Evolutionary conservation across 53 echinoderm and acorn worm species (phyloP).

Genomic region (Echinarachnius parma): DNA sequence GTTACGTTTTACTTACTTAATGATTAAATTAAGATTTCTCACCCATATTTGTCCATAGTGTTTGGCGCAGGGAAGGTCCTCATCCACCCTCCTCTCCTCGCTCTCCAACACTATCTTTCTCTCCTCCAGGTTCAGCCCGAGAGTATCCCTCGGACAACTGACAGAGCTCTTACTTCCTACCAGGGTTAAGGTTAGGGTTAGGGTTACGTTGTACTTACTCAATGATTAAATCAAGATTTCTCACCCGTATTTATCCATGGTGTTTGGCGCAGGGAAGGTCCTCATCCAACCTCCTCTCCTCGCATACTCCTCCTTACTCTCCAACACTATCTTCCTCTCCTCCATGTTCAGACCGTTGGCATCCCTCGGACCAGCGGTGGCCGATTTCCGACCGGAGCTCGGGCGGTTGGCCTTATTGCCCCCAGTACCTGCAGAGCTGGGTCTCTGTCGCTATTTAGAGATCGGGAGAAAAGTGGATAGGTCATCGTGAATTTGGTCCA

Average conservation of each 20-base stretch:
- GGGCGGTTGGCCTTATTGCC: conserved; percentile 49
- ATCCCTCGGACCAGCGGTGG: conserved; percentile 53
- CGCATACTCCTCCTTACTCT: conserved; percentile 89
- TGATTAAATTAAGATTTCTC: too few relatives aligned
- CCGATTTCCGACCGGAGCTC: conserved; percentile 63
- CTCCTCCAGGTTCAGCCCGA: conserved; percentile 75
- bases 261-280: conserved; percentile 73
- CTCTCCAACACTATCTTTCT: conserved; percentile 73
- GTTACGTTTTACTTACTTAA: too few relatives aligned
- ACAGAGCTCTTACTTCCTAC: too few relatives aligned
- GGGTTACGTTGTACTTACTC: too few relatives aligned
- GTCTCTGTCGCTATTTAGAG: conserved; percentile 94
- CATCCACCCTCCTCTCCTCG: too few relatives aligned
- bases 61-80: too few relatives aligned
- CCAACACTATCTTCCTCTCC: conserved; percentile 74
- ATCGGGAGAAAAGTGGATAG: background rate
- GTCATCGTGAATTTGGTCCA: too few relatives aligned
- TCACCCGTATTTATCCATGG: conserved; percentile 96
- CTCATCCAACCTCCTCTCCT: conserved; percentile 94
- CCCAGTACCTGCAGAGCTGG: conserved; percentile 79
- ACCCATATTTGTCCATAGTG: too few relatives aligned
- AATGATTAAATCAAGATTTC: too few relatives aligned
- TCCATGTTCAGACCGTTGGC: conserved; percentile 61
- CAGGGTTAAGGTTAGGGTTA: too few relatives aligned
- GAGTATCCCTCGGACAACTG: conserved; percentile 47